Evolutionary conservation across 2,797 vertebrate genomes (phyloP).

Genomic region (Danio albolineatus): DNA sequence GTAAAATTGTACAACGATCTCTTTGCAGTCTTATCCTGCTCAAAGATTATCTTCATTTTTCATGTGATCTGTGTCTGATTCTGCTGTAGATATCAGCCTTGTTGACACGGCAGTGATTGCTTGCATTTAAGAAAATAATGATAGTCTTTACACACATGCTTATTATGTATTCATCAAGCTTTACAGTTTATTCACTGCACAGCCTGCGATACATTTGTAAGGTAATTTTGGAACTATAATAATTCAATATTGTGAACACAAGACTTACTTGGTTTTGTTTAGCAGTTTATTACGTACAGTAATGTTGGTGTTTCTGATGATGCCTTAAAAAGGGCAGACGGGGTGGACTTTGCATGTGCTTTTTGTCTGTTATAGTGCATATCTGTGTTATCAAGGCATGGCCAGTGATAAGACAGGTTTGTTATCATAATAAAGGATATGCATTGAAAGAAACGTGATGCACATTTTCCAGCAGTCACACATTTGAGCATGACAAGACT

Average conservation of each 20-base stretch:
- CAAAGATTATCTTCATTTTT: neutral
- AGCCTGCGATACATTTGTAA: neutral
- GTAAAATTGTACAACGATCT: constrained; percentile 70
- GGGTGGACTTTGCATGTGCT: constrained; percentile 74
- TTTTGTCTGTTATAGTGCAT: constrained; percentile 38
- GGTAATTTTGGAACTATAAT: neutral
- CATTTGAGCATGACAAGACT: neutral
- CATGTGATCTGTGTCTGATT: neutral
- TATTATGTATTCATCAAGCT: neutral
- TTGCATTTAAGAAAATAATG: neutral
- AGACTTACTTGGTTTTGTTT: constrained; percentile 61
- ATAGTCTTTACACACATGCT: neutral
- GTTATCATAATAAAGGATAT: constrained; percentile 21
- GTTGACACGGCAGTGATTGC: neutral
- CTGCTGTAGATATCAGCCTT: neutral
- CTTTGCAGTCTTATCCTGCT: constrained; percentile 56
- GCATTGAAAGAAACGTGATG: neutral
- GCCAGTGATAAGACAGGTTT: constrained; percentile 40
- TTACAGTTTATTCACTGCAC: constrained; percentile 7
- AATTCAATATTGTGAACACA: neutral
- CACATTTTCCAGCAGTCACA: neutral
- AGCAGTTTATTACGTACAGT: neutral
- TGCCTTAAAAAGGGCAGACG: constrained; percentile 40
- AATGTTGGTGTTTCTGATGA: neutral
- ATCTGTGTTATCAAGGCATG: constrained; percentile 63